Evolutionary conservation across 1,140 invertebrate species (phyloP).

Genomic region (Diorhabda carinulata): DNA sequence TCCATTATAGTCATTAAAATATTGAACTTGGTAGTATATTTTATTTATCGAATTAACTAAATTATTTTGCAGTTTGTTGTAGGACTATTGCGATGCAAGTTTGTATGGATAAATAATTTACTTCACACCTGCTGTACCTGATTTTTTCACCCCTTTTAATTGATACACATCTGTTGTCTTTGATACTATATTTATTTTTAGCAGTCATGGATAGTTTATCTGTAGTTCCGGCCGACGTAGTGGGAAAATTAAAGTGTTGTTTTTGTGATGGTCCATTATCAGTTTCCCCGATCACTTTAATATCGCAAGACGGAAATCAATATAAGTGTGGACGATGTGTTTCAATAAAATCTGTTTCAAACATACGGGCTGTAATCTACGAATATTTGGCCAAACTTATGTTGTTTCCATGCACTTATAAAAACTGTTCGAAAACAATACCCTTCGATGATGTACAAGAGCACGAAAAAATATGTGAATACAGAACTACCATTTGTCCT

Average conservation of each 20-base stretch:
- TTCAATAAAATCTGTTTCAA: constrained; percentile 8
- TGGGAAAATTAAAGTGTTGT: constrained; percentile 10
- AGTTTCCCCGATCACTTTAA: constrained; percentile 9
- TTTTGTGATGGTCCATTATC: constrained; percentile 14
- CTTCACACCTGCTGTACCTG: too few relatives aligned
- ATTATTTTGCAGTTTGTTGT: too few relatives aligned
- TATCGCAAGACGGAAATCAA: constrained; percentile 17
- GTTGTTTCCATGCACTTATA: constrained; percentile 10
- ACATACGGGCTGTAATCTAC: constrained; percentile 6
- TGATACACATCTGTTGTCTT: too few relatives aligned
- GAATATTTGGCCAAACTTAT: constrained; percentile 18
- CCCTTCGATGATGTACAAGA: constrained; percentile 13
- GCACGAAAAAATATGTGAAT: constrained; percentile 14
- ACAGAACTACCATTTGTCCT: constrained; percentile 6
- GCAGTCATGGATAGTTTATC: constrained; percentile 1
- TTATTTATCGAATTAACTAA: too few relatives aligned
- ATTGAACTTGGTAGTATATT: too few relatives aligned
- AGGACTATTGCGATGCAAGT: too few relatives aligned
- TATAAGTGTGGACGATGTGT: constrained; percentile 18
- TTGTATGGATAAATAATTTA: too few relatives aligned
- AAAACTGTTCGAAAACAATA: constrained; percentile 9
- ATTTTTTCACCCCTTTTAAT: too few relatives aligned
- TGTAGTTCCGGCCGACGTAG: constrained; percentile 12
- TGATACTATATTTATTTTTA: too few relatives aligned
- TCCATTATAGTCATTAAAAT: too few relatives aligned